A percentile compares a stretch with the other conserved stretches of the same genome.
Evolutionary conservation across 1,140 invertebrate species (phyloP).

Genomic region (Glomeris maerens): DNA sequence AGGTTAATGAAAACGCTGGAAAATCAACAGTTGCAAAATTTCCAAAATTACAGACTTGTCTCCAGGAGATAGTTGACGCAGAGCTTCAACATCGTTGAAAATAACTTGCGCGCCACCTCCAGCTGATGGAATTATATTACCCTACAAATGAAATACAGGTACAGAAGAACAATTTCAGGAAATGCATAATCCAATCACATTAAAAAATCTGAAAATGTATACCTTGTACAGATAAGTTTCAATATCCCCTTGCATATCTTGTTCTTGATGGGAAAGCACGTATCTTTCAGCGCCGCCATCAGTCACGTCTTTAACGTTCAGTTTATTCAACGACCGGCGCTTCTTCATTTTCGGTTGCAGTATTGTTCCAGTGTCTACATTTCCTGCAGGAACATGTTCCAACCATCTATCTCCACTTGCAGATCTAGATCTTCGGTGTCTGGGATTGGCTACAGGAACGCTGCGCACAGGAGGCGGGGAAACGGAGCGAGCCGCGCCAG

Average conservation of each 20-base stretch:
- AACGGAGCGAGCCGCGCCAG: too few species aligned
- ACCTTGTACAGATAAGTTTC: constrained; percentile 87
- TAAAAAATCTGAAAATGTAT: constrained; percentile 13
- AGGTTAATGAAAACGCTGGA: not conserved
- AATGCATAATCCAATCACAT: not conserved
- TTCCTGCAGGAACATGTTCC: constrained; percentile 64
- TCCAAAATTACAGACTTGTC: not conserved
- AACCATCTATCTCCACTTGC: constrained; percentile 61
- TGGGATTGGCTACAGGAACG: constrained; percentile 47
- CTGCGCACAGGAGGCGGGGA: too few species aligned
- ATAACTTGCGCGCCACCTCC: constrained; percentile 88
- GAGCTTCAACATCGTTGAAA: constrained; percentile 84
- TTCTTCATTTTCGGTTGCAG: constrained; percentile 69
- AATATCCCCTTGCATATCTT: constrained; percentile 76
- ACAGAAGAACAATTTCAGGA: too few species aligned
- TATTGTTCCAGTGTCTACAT: constrained; percentile 58
- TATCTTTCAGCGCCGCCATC: constrained; percentile 69
- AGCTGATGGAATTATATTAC: constrained; percentile 77
- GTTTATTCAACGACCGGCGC: constrained; percentile 65
- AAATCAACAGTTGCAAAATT: not conserved
- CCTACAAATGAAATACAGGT: constrained; percentile 42
- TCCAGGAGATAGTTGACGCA: constrained; percentile 65
- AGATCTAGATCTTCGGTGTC: constrained; percentile 55
- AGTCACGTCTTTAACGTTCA: constrained; percentile 54
- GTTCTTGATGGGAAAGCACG: constrained; percentile 76